These are phyloP conservation scores for Glareola pratincola DNA, from an alignment of 2,113 vertebrate genomes.

Conservation along the genomic window DNA sequence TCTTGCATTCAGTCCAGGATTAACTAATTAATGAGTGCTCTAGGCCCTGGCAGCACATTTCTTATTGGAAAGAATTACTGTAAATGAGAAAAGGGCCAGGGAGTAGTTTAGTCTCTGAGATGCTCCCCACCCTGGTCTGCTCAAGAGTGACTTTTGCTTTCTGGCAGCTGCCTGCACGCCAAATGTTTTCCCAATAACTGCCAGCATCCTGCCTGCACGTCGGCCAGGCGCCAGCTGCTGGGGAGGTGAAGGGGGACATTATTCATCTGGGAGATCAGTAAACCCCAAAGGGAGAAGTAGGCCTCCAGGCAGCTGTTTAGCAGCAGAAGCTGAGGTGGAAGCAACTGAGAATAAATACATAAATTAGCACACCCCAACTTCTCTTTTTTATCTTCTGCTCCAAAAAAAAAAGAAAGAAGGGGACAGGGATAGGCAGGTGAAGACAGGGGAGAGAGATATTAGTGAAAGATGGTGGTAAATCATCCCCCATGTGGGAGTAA, in stretches of 20 bases:
- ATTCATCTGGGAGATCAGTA: conserved; percentile 73
- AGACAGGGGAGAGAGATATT: neutral
- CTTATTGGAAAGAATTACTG: conserved; percentile 9
- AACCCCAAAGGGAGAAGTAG: conserved; percentile 53
- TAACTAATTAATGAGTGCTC: conserved; percentile 23
- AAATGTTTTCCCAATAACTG: conserved; percentile 60
- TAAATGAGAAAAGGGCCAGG: neutral
- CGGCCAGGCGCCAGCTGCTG: conserved; percentile 57
- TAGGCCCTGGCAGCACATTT: neutral
- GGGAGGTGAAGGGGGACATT: conserved; percentile 61
- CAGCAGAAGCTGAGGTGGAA: conserved; percentile 48
- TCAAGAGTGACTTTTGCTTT: conserved; percentile 50
- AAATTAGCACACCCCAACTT: neutral
- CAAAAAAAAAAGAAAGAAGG: neutral
- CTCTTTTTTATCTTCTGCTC: neutral
- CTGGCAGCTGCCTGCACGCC: conserved; percentile 58
- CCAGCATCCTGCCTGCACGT: conserved; percentile 21
- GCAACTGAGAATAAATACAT: neutral
- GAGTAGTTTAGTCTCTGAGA: conserved; percentile 9
- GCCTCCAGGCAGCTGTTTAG: conserved; percentile 67
- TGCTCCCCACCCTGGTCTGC: conserved; percentile 34
- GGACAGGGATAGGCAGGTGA: neutral
- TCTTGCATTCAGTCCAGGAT: neutral
- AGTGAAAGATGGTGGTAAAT: neutral
- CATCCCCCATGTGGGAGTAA: neutral